Base-by-base conservation (phyloP, 2,888 invertebrate species). In the Steromphala cineraria region DNA sequence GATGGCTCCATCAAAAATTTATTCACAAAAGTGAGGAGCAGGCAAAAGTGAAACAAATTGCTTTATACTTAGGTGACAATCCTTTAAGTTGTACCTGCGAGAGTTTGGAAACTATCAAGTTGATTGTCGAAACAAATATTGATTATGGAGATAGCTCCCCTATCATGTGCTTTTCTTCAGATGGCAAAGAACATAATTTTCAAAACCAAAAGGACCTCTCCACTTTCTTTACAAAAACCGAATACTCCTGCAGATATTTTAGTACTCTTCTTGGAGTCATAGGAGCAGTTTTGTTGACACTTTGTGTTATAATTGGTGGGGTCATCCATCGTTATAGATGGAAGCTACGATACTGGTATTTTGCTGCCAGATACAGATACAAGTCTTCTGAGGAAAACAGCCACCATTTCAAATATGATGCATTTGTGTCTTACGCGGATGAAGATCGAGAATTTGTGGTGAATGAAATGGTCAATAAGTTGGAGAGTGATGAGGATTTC, bases 371-470 rank as follows among this genome's bases (percentile, higher is more conserved):
- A 15, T 76, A 24, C 28, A 55, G 24, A 56, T 56, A 52, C 24
- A 53, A 3, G 36, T 40, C 21, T 5, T 36, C 15, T n/a, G 10
- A 52, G 1, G 31, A 1, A 31, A 75, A 17, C n/a, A 75, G 36
- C 13, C 83, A 82, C 75, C 53, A 81, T 19, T 78, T 78, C n/a
- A 19, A 21, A 8, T 67, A 19, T n/a, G 78, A 78, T 67, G 78
- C 78, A n/a, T 78, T 78, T 15, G 55, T 78, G 21, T 78, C 78
- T 1, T 78, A 67, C 52, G 62, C 78, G 4, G 62, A 62, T n/a
- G 78, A 67, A 52, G 67, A 62, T 46, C n/a, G 52, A 8, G 24
- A 40, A 4, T 78, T 62, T 40, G 78, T 78, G 4, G 17, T 21
- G 1, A 46, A 24, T 24, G 52, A 62, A 52, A 28, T 78, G 67